Evolutionary conservation across 2,113 vertebrate species (phyloP).

Genomic region (Chrysochloris asiatica): DNA sequence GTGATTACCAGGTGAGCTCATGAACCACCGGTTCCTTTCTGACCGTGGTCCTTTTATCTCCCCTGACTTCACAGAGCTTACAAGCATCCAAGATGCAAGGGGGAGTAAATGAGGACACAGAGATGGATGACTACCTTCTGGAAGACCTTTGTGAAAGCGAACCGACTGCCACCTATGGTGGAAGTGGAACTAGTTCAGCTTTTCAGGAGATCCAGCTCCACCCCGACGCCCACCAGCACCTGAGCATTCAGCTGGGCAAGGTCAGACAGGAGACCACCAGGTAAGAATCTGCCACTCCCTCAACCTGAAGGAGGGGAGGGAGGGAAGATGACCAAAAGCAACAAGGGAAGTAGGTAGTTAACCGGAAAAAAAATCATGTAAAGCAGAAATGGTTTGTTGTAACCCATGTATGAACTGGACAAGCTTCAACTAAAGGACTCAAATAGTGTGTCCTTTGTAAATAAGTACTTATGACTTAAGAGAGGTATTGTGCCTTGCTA

Average conservation of each 20-base stretch:
- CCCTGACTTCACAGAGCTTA: conserved; percentile 86
- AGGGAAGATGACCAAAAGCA: background rate
- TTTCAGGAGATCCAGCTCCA: conserved; percentile 80
- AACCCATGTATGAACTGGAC: background rate
- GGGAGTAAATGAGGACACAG: conserved; percentile 88
- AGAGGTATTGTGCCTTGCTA: background rate
- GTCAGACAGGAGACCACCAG: conserved; percentile 91
- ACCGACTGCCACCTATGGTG: conserved; percentile 64
- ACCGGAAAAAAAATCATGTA: background rate
- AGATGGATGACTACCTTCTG: conserved; percentile 84
- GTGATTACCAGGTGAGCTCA: background rate
- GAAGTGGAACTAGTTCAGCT: conserved; percentile 78
- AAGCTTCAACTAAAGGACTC: too few species aligned
- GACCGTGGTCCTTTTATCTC: background rate
- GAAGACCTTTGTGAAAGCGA: conserved; percentile 67
- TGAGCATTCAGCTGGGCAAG: conserved; percentile 87
- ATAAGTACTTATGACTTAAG: background rate
- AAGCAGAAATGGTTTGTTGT: background rate
- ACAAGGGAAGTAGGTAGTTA: background rate
- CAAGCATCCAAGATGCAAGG: conserved; percentile 90
- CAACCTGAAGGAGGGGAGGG: background rate
- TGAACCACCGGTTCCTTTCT: background rate
- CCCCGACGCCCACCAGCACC: conserved; percentile 81
- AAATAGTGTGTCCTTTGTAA: background rate
- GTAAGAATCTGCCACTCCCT: conserved; percentile 77